Evolutionary conservation across 2,888 invertebrate species (phyloP).

Genomic region (Chrysina gloriosa): DNA sequence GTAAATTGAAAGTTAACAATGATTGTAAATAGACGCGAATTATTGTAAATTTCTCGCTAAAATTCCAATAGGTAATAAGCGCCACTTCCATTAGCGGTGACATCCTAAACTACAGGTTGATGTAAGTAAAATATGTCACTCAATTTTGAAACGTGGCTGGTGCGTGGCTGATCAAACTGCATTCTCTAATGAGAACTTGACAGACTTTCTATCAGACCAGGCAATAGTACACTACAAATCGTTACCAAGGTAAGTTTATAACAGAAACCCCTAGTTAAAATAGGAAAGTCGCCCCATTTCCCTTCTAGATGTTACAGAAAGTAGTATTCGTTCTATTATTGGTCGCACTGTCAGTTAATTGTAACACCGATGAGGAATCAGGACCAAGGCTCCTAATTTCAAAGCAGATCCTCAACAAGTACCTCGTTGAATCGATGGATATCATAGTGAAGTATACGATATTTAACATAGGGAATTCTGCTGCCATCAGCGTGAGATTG

Average conservation of each 20-base stretch:
- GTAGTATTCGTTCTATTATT: conserved; percentile 50
- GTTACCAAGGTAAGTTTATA: conserved; percentile 31
- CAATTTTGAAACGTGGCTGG: conserved; percentile 39
- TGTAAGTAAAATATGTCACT: neutral
- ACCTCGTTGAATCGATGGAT: conserved; percentile 96
- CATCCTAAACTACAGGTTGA: neutral
- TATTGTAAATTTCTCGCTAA: too few species aligned
- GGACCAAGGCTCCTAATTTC: conserved; percentile 88
- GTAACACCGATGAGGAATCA: conserved; percentile 76
- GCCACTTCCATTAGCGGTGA: neutral
- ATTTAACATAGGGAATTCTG: conserved; percentile 91
- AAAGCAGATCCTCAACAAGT: conserved; percentile 95
- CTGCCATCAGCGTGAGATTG: conserved; percentile 89
- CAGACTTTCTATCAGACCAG: neutral
- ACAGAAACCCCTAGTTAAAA: conserved; percentile 19
- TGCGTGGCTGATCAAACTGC: conserved; percentile 36
- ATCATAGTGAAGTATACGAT: conserved; percentile 94
- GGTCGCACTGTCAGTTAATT: conserved; percentile 65
- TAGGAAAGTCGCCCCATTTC: neutral
- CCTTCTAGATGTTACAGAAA: conserved; percentile 40
- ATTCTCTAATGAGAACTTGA: conserved; percentile 11
- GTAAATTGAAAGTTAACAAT: too few species aligned
- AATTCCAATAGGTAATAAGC: too few species aligned
- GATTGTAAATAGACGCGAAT: too few species aligned
- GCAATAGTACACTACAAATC: neutral